These are phyloP conservation scores for Patella ulyssiponensis DNA, from an alignment of 2,888 invertebrate genomes.

Conservation along the genomic window DNA sequence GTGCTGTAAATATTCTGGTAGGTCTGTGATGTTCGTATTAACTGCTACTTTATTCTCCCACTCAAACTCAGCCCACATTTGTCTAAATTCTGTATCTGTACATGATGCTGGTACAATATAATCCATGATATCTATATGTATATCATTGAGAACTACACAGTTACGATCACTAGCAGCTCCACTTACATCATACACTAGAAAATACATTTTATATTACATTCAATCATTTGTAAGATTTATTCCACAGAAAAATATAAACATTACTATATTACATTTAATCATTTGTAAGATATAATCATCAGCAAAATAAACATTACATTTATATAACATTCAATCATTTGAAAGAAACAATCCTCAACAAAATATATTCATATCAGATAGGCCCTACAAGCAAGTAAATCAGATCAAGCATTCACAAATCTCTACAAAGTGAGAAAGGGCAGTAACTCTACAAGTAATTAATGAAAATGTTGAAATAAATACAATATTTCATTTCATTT, in stretches of 20 bases:
- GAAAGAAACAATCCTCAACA: too few relatives aligned
- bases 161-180: conserved; percentile 94
- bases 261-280: neutral
- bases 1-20: conserved; percentile 93
- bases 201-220: neutral
- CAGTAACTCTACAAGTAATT: too few relatives aligned
- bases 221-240: neutral
- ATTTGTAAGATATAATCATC: neutral
- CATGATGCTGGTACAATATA: conserved; percentile 86
- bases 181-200: conserved; percentile 92
- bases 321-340: too few relatives aligned
- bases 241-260: neutral
- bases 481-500: too few relatives aligned
- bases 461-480: too few relatives aligned
- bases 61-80: conserved; percentile 99
- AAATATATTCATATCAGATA: too few relatives aligned
- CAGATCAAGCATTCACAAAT: too few relatives aligned
- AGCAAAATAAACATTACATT: too few relatives aligned
- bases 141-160: conserved; percentile 98
- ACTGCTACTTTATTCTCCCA: conserved; percentile 99
- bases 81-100: conserved; percentile 95
- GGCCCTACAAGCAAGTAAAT: too few relatives aligned
- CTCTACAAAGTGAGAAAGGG: too few relatives aligned
- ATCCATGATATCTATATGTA: conserved; percentile 99
- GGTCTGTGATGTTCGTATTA: conserved; percentile 89